These are phyloP conservation scores for Pangasius larnaudii DNA, from an alignment of 2,797 vertebrate species.

Conservation along the genomic window DNA sequence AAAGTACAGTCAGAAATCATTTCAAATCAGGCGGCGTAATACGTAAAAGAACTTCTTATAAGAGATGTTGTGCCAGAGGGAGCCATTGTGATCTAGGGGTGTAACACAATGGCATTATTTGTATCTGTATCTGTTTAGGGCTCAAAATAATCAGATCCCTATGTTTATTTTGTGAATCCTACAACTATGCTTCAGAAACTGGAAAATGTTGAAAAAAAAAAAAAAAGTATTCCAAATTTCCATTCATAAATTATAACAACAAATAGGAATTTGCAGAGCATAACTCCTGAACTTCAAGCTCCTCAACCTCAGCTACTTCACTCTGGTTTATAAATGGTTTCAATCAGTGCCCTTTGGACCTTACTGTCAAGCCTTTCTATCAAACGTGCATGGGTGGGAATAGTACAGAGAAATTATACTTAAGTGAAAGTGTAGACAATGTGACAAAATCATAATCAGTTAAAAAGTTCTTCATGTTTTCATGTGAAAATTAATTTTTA, in stretches of 20 bases:
- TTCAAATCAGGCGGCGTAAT: neutral
- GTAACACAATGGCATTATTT: neutral
- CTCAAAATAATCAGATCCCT: neutral
- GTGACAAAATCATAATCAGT: neutral
- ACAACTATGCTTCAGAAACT: neutral
- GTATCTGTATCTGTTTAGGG: neutral
- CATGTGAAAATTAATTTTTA: neutral
- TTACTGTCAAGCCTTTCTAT: neutral
- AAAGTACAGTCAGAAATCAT: neutral
- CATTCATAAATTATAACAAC: neutral
- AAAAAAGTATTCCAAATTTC: neutral
- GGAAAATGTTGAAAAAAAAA: neutral
- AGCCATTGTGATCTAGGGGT: neutral
- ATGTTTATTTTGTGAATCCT: neutral
- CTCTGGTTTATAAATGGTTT: neutral
- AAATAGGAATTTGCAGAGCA: neutral
- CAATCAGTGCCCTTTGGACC: neutral
- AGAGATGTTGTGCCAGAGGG: neutral
- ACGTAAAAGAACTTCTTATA: neutral
- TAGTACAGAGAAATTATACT: neutral
- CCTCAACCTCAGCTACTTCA: neutral
- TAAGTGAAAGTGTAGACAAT: neutral
- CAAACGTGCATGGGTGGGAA: too few relatives aligned
- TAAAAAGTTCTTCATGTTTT: neutral
- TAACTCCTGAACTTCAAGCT: neutral